Evolutionary conservation across 2,888 invertebrate genomes (phyloP).

Genomic region (Coremacera marginata): DNA sequence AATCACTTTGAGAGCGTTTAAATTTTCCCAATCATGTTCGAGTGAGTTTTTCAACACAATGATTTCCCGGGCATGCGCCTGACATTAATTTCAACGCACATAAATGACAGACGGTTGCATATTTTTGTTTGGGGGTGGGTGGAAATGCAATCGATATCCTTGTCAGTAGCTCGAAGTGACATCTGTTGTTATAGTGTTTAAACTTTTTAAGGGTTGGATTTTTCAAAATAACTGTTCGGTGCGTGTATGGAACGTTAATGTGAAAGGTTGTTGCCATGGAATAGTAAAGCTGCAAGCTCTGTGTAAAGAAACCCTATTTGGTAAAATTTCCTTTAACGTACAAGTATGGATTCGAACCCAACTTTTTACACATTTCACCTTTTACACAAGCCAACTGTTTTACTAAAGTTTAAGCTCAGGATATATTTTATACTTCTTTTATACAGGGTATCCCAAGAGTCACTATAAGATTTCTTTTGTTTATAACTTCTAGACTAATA

Average conservation of each 20-base stretch:
- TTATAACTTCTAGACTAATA: no score
- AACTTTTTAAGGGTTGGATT: neutral
- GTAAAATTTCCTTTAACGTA: neutral
- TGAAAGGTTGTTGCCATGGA: neutral
- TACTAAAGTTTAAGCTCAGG: no score
- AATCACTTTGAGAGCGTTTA: constrained; percentile 21
- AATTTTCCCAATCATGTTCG: constrained; percentile 5
- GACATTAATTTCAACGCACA: neutral
- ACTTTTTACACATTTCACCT: no score
- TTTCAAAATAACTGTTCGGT: neutral
- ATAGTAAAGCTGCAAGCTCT: neutral
- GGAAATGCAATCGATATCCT: constrained; percentile 28
- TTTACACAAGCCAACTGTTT: no score
- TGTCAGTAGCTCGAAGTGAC: neutral
- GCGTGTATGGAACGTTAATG: neutral
- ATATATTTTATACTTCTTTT: no score
- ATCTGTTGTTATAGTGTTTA: neutral
- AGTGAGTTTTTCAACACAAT: neutral
- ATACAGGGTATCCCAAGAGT: no score
- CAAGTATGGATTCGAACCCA: no score
- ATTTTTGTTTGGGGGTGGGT: constrained; percentile 17
- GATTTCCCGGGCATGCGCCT: constrained; percentile 18
- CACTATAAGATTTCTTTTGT: no score
- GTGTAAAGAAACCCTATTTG: neutral
- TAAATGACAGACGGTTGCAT: constrained; percentile 20